These are phyloP conservation scores for Tachysurus vachellii DNA, from an alignment of 2,113 vertebrate species.

Conservation along the genomic window DNA sequence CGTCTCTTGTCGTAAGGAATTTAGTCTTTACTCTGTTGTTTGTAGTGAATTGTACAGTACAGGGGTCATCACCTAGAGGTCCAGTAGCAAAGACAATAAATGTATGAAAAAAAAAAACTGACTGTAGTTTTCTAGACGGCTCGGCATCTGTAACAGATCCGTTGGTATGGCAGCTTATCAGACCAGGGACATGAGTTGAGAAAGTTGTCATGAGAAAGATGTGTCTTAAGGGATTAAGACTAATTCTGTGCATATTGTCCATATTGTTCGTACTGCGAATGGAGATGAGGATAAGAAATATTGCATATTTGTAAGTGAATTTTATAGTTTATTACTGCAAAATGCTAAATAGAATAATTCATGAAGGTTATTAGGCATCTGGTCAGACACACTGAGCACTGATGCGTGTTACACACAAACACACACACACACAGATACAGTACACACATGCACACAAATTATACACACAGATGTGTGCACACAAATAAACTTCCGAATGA, in stretches of 20 bases:
- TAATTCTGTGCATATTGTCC: neutral
- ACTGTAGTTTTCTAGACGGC: neutral
- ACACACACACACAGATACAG: neutral
- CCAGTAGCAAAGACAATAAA: neutral
- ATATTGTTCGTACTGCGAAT: neutral
- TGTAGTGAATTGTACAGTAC: neutral
- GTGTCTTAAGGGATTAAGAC: neutral
- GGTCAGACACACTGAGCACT: neutral
- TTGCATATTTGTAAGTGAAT: neutral
- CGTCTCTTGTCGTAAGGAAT: neutral
- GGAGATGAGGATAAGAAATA: neutral
- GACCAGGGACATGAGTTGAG: neutral
- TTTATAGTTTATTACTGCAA: neutral
- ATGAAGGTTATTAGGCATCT: conserved; percentile 7
- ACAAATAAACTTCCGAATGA: neutral
- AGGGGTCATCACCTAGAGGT: neutral
- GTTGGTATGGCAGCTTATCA: neutral
- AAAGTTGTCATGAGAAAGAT: neutral
- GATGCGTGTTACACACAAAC: neutral
- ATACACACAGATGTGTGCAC: neutral
- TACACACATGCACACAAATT: neutral
- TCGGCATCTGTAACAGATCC: neutral
- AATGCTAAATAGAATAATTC: neutral
- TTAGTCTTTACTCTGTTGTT: neutral
- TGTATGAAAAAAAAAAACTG: neutral